Evolutionary conservation across 2,797 vertebrate species (phyloP), one percentile per base, ranked within the genome.

Genomic region (Anisognathus igniventris): DNA sequence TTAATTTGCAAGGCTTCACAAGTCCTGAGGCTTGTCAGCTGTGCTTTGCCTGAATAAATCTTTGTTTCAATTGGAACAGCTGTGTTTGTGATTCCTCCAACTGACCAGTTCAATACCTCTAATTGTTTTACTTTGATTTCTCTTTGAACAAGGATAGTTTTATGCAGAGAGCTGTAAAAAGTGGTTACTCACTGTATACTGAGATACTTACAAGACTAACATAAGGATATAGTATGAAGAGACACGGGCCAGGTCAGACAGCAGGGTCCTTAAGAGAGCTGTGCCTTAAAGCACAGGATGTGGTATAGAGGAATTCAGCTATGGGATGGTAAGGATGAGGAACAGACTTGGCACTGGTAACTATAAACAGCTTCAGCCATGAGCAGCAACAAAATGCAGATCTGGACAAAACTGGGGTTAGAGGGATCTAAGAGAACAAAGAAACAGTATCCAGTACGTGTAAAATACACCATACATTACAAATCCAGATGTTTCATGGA

Each of bases 161-260:
- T 47, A 80, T 10, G 23, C 4, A 73, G 33, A 51, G 15, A 70
- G 60, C 18, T 48, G 23, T 66, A 56, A 87, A 81, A 87, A 42
- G 22, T 33, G 19, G 28, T 30, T 71, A 64, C 7, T 47, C 37
- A 28, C 6, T 35, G 27, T 20, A 30, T 48, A 48, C 22, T 17
- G 16, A 77, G 65, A 48, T 62, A 81, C 30, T 33, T 67, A 56
- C 0, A 2, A 45, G 25, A 24, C 10, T 73, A 73, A 53, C 20
- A 23, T 10, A 80, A 57, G 17, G 13, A 85, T 0, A 1, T 3
- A 27, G 4, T 4, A 51, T 47, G 21, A 51, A 72, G 35, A 62
- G 6, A 44, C 15, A 45, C 1, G 31, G 31, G 14, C 15, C 54
- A 44, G 31, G 18, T 64, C 14, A 10, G 3, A 37, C 0, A 76